phyloP scores from a whole-genome alignment of 1,140 invertebrate species.

The Neodiprion fabricii region DNA sequence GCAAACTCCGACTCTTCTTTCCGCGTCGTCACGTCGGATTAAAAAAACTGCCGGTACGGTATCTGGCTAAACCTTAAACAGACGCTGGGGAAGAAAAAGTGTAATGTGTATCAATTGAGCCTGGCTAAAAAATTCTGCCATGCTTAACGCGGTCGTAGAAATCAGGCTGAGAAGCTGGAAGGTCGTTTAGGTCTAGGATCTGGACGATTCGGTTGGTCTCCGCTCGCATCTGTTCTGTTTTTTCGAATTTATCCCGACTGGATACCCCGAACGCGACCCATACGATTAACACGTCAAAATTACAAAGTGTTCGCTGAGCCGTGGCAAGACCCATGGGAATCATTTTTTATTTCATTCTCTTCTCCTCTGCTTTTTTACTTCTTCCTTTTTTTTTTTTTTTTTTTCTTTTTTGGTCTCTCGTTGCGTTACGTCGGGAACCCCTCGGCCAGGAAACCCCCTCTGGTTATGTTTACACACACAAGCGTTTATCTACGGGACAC shows the following conservation, averaged over 20 bases:
- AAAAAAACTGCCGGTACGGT: neutral
- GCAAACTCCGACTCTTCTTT: neutral
- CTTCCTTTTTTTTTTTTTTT: neutral
- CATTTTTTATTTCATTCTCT: conserved; percentile 35
- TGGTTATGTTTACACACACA: conserved; percentile 48
- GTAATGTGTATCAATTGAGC: no score
- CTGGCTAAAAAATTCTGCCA: no score
- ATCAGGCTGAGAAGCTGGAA: no score
- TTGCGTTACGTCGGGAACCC: neutral
- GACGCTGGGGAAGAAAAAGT: neutral
- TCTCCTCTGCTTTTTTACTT: conserved; percentile 10
- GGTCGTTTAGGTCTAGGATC: no score
- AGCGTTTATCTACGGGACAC: conserved; percentile 46
- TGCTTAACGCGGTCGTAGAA: no score
- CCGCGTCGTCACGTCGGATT: neutral
- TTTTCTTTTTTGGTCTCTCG: neutral
- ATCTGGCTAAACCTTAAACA: neutral
- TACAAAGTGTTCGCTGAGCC: conserved; percentile 40
- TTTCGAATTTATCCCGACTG: conserved; percentile 28
- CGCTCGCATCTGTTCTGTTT: conserved; percentile 5
- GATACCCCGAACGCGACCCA: conserved; percentile 35
- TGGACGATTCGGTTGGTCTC: neutral
- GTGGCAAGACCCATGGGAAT: conserved; percentile 50
- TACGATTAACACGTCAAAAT: conserved; percentile 53
- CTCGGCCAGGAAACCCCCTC: conserved; percentile 27